These are phyloP conservation scores for Tetraneura akinire DNA, from an alignment of 1,140 invertebrate species.

Conservation along the genomic window DNA sequence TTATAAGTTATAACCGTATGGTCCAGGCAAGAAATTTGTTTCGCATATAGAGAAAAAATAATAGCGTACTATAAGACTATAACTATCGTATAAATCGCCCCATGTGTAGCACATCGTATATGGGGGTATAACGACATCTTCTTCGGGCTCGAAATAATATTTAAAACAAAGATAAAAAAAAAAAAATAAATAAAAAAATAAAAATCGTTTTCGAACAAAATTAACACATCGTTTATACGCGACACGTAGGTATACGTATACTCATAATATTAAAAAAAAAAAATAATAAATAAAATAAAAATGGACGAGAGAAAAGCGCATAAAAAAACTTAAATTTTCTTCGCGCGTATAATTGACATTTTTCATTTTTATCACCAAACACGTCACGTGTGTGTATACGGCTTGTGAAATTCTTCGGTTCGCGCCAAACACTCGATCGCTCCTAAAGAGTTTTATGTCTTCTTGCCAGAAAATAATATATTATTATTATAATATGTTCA, in stretches of 20 bases:
- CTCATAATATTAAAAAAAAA: too few species aligned
- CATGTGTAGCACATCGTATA: too few species aligned
- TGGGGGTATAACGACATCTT: too few species aligned
- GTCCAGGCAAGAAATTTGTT: too few species aligned
- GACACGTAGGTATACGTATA: too few species aligned
- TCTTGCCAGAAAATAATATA: neutral
- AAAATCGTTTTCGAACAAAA: neutral
- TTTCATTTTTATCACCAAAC: neutral
- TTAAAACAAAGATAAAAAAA: neutral
- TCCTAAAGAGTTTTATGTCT: neutral
- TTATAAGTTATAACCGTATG: too few species aligned
- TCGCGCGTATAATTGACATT: neutral
- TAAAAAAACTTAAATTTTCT: neutral
- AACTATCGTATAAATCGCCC: too few species aligned
- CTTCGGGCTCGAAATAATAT: too few species aligned
- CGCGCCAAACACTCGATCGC: neutral
- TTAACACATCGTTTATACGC: constrained; percentile 1
- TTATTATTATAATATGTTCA: neutral
- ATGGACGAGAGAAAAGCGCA: neutral
- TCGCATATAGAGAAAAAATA: too few species aligned
- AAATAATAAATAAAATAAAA: too few species aligned
- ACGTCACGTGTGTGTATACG: neutral
- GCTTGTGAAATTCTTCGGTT: neutral
- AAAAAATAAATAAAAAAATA: neutral
- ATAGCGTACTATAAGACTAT: too few species aligned